Base-by-base conservation (phyloP, 2,797 vertebrate genomes). In the Rousettus madagascariensis region DNA sequence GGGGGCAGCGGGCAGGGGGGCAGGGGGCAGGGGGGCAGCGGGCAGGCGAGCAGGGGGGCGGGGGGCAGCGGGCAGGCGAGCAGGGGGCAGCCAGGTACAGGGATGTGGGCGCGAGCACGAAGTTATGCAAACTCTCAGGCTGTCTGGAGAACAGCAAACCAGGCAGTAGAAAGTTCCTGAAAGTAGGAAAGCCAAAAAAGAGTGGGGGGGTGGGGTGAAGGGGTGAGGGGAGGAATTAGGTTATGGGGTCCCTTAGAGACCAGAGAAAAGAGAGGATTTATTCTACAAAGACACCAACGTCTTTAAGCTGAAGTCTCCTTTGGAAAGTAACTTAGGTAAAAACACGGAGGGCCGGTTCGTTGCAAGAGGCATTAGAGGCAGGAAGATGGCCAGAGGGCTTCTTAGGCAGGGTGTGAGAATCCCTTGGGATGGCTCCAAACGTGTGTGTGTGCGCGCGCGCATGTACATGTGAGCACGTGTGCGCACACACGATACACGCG, bases 401-500 rank as follows among this genome's bases (percentile, higher is more conserved):
- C n/a, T 12, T 89, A 71, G 57, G 16, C 6, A 9, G 33, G 28
- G 24, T 59, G 71, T 33, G 38, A 22, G 19, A 61, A 33, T 28
- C 51, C 49, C 63, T 55, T 5, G 20, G 89, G 55, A 46, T 26
- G 43, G 24, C 0, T 19, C 1, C 57, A 72, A 78, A 61, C 36
- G 38, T 12, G 79, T 51, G 2, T 13, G 11, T 24, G 36, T 26
- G 8, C 38, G 26, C 30, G 26, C 30, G 26, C 63, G 41, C 5
- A 0, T 1, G 24, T n/a, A 4, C 43, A 10, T 43, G 43, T 10
- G 43, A 10, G 43, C 8, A 8, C 43, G 43, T 15, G 63, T 43
- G 1, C 6, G 17, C 0, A 3, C 8, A 12, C 7, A 2, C 22
- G 86, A 41, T 9, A 17, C 24, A 51, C 0, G 3, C 24, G 43